Evolutionary conservation across 2,888 invertebrate species (phyloP), one percentile per base, ranked within the genome.

Genomic region (Ochropleura plecta): DNA sequence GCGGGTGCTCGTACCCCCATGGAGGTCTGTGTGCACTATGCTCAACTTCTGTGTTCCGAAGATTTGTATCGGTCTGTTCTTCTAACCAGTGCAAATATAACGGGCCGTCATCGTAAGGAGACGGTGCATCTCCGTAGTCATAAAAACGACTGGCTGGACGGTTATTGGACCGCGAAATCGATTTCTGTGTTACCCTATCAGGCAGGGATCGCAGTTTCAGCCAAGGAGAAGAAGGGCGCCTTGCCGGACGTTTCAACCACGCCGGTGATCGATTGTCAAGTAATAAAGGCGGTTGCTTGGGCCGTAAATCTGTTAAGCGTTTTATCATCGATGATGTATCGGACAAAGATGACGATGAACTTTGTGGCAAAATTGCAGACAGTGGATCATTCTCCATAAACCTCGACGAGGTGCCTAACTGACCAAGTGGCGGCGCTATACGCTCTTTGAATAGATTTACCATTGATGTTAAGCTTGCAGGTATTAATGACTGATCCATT

Each of bases 101-200:
- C 44, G 42, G 59, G 6, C 55, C 73, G 1, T 78, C 79, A 7
- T 73, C 67, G 53, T 68, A 67, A 42, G 64, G 59, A 53, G 51
- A 18, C 72, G 63, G 20, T 5, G 73, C 40, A 10, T 72, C 67
- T 18, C 51, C 30, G 12, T 78, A 55, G 16, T 72, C 72, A 42
- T 20, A 42, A 44, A 0, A 53, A 42, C 9, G 42, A 12, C 18
- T 46, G n/a, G 10, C 5, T 63, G 9, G 30, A 30, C 30, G 30
- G 30, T 30, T 30, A 30, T 30, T 30, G 30, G 30, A 30, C 30
- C 30, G 30, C 30, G 30, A 30, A 30, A 30, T 30, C 30, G 30
- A 30, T 30, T 2, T 30, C 30, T 3, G 30, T 30, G 30, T 30
- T 30, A 1, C 30, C 30, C 30, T 30, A 30, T 30, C 30, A 30